phyloP scores from a whole-genome alignment of 2,113 vertebrate species.

The Nothocercus nigrocapillus region DNA sequence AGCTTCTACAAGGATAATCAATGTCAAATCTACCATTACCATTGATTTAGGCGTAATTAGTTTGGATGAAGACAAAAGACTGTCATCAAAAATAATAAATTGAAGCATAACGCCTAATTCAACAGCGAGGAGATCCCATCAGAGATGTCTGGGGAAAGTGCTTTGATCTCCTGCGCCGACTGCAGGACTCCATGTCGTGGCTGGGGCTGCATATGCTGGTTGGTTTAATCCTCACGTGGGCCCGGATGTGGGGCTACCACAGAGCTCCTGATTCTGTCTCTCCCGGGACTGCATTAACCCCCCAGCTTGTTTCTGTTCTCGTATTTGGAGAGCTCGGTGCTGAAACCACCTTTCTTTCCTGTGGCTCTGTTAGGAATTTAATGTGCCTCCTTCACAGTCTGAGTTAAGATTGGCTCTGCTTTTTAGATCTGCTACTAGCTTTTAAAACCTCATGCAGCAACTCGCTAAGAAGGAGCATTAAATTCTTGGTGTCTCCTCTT shows the following conservation, averaged over 20 bases:
- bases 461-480: background rate
- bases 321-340: background rate
- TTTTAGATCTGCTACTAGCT: background rate
- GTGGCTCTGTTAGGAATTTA: background rate
- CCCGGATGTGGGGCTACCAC: background rate
- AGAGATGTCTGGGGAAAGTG: background rate
- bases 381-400: background rate
- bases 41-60: slow-evolving; percentile 49
- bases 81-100: slow-evolving; percentile 36
- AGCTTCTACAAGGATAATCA: slow-evolving; percentile 4
- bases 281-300: background rate
- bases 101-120: slow-evolving; percentile 7
- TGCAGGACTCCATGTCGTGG: background rate
- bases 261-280: background rate
- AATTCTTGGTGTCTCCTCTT: background rate
- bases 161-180: background rate
- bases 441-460: background rate
- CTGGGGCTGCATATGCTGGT: background rate
- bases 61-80: slow-evolving; percentile 45
- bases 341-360: background rate
- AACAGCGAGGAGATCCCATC: background rate
- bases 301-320: background rate
- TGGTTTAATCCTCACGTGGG: accelerated
- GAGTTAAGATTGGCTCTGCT: background rate
- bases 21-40: slow-evolving; percentile 32